These are phyloP conservation scores for Himalopsyche tibetana DNA, from an alignment of 2,888 invertebrate genomes.

Conservation along the genomic window DNA sequence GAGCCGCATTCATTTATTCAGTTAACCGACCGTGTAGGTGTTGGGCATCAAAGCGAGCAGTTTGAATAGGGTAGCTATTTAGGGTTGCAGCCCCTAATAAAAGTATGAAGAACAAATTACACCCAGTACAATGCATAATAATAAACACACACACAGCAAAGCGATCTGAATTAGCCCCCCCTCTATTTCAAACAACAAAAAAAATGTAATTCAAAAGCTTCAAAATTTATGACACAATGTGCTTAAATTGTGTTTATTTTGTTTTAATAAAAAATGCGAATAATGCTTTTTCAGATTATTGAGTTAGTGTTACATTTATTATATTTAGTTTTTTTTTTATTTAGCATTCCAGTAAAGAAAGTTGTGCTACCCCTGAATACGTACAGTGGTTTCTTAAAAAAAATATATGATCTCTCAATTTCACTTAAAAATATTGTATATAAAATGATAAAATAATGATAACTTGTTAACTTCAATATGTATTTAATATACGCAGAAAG, in stretches of 20 bases:
- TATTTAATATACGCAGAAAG: too few species aligned
- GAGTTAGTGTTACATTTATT: too few species aligned
- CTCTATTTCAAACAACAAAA: not conserved
- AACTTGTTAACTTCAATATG: too few species aligned
- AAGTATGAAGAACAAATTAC: slow-evolving; percentile 62
- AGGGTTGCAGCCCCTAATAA: slow-evolving; percentile 53
- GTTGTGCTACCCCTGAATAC: too few species aligned
- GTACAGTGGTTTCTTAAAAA: too few species aligned
- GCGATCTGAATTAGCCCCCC: slow-evolving; percentile 65
- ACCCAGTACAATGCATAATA: slow-evolving; percentile 65
- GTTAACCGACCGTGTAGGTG: slow-evolving; percentile 66
- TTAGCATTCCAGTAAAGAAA: too few species aligned
- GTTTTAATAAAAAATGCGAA: not conserved
- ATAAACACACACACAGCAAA: slow-evolving; percentile 65
- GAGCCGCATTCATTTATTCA: slow-evolving; percentile 50
- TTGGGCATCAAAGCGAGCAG: slow-evolving; percentile 57
- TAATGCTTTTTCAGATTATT: too few species aligned
- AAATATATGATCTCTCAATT: too few species aligned
- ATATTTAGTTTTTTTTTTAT: too few species aligned
- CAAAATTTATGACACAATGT: slow-evolving; percentile 22
- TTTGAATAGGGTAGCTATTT: slow-evolving; percentile 53
- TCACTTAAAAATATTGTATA: too few species aligned
- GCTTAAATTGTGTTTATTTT: slow-evolving; percentile 13
- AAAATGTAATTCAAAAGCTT: slow-evolving; percentile 1
- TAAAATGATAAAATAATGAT: too few species aligned